phyloP scores from a whole-genome alignment of 2,113 vertebrate genomes.

The Gymnobelideus leadbeateri region DNA sequence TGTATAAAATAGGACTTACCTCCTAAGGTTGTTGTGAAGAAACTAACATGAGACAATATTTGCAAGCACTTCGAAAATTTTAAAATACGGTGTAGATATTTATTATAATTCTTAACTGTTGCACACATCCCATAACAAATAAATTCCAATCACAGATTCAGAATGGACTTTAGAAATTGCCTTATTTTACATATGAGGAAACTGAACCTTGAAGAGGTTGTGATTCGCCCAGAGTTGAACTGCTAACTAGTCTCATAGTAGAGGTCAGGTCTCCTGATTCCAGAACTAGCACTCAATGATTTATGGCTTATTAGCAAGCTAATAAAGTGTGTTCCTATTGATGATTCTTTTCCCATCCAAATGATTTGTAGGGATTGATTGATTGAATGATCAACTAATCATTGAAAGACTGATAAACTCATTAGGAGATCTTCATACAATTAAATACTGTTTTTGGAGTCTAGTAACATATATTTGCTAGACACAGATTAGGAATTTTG shows the following conservation, averaged over 20 bases:
- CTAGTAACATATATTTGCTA: neutral
- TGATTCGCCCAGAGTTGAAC: neutral
- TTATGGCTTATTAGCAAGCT: neutral
- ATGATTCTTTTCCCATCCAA: neutral
- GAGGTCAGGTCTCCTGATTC: neutral
- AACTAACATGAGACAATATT: neutral
- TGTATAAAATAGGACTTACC: neutral
- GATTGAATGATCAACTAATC: too few relatives aligned
- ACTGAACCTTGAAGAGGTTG: neutral
- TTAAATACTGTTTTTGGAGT: neutral
- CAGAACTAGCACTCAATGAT: neutral
- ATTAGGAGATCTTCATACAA: neutral
- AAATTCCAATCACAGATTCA: neutral
- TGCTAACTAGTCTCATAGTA: neutral
- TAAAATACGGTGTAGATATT: neutral
- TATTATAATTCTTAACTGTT: neutral
- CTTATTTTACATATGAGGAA: neutral
- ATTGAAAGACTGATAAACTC: neutral
- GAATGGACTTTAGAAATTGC: neutral
- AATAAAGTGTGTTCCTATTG: neutral
- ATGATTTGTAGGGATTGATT: neutral
- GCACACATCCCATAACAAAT: neutral
- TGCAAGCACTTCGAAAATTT: neutral
- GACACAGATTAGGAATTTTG: neutral
- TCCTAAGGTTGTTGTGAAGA: neutral